phyloP scores from a whole-genome alignment of 2,113 vertebrate species.

The Trogon melanurus region DNA sequence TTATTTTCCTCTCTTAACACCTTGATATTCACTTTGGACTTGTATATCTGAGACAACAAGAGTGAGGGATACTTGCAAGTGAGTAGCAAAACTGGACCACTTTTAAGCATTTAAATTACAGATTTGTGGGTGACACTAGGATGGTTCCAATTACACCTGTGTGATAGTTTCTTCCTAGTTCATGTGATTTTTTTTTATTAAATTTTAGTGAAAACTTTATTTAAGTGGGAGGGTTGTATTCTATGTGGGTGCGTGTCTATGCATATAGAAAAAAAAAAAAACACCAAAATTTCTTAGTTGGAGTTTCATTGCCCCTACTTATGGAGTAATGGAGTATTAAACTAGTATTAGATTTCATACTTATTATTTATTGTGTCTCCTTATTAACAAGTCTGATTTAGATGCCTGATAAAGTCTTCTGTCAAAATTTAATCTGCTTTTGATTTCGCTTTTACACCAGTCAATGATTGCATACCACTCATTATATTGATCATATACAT shows the following conservation, averaged over 20 bases:
- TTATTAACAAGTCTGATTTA: slow-evolving; percentile 26
- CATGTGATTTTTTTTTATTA: background rate
- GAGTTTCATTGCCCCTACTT: slow-evolving; percentile 1
- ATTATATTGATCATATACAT: background rate
- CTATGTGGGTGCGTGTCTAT: background rate
- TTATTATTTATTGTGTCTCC: slow-evolving; percentile 8
- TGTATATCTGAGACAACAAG: background rate
- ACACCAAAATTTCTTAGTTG: background rate
- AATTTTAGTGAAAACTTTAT: background rate
- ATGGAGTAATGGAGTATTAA: background rate
- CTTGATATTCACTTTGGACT: background rate
- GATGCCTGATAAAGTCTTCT: background rate
- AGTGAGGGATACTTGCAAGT: accelerated
- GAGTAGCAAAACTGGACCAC: background rate
- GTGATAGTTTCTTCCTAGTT: accelerated
- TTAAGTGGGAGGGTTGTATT: background rate
- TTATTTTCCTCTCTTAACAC: background rate
- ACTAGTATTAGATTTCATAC: background rate
- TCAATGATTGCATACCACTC: background rate
- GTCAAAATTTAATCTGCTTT: slow-evolving; percentile 19
- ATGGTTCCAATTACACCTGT: background rate
- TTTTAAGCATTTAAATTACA: background rate
- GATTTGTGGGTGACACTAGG: background rate
- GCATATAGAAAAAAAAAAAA: background rate
- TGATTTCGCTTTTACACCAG: background rate